Evolutionary conservation across 2,888 invertebrate species (phyloP), one percentile per base, ranked within the genome.

Genomic region (Agelastica alni): DNA sequence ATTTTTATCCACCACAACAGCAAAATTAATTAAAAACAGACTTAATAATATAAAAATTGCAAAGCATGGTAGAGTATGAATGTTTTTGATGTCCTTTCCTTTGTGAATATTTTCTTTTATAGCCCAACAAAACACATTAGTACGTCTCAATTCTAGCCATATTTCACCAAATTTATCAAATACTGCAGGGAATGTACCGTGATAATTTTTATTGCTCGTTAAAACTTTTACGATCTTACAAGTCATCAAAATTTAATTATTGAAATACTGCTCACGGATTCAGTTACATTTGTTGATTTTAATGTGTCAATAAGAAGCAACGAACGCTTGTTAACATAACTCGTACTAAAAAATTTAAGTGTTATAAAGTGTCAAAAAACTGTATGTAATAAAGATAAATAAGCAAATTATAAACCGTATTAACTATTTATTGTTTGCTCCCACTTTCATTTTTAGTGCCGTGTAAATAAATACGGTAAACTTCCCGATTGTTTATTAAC

Each of bases 151-250:
- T 41, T 20, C 17, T 9, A 43, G 17, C 13, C 44, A 32, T 32
- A 45, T 45, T 45, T 32, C 41, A 49, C 14, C 31, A 13, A 22
- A 32, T 22, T 18, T 41, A 49, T 49, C 20, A 41, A 41, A 41
- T 37, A 39, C 31, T 48, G 26, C 32, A 31, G 22, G 32, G 49
- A 49, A 31, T 32, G 49, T 49, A 20, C 41, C 48, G 47, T 53
- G 52, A 49, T 52, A 48, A 48, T 41, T 49, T 49, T 49, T 41
- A 49, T 20, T 14, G 48, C 51, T 47, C 61, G 58, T 61, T 61
- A 61, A 59, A 58, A 59, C 48, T 61, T 37, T 61, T 61, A 61
- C 53, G 59, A 59, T 53, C 57, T 53, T 58, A 56, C 46, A 57
- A 54, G 53, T 59, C 59, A 56, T 61, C 58, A 61, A 57, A 56